These are phyloP conservation scores for Phrynocephalus versicolor DNA, from an alignment of 2,113 vertebrate genomes.

Conservation along the genomic window DNA sequence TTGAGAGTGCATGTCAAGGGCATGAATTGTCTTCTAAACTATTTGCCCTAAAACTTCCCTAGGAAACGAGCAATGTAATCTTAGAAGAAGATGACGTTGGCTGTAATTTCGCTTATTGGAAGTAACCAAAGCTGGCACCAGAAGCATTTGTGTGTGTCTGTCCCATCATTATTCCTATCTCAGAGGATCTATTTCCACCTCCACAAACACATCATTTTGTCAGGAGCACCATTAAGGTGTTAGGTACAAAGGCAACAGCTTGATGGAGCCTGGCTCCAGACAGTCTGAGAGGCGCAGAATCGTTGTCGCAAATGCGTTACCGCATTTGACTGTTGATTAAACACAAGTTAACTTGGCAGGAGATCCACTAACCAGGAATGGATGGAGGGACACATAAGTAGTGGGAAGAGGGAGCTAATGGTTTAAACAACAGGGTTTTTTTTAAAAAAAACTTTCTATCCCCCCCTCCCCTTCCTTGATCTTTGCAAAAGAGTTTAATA, in stretches of 20 bases:
- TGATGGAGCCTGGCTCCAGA: constrained; percentile 81
- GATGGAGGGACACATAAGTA: not conserved
- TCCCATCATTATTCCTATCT: constrained; percentile 74
- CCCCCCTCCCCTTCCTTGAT: not conserved
- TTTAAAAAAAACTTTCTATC: not conserved
- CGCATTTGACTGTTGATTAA: constrained; percentile 74
- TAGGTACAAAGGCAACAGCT: constrained; percentile 71
- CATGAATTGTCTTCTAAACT: constrained; percentile 51
- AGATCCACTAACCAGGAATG: constrained; percentile 13
- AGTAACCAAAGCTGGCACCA: constrained; percentile 80
- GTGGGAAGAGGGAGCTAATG: not conserved
- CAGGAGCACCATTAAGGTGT: constrained; percentile 77
- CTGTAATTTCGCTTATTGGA: constrained; percentile 77
- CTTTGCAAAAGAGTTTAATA: constrained; percentile 31
- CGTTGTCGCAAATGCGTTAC: constrained; percentile 58
- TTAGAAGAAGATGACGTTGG: constrained; percentile 75
- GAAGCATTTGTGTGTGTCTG: constrained; percentile 76
- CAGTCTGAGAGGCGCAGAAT: constrained; percentile 77
- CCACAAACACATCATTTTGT: constrained; percentile 41
- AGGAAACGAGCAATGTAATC: constrained; percentile 63
- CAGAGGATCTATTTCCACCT: constrained; percentile 65
- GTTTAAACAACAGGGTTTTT: constrained; percentile 13
- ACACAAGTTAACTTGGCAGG: constrained; percentile 62
- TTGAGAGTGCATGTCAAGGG: constrained; percentile 49
- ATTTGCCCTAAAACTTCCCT: constrained; percentile 63